phyloP scores from a whole-genome alignment of 2,797 vertebrate genomes.

The Clangula hyemalis region DNA sequence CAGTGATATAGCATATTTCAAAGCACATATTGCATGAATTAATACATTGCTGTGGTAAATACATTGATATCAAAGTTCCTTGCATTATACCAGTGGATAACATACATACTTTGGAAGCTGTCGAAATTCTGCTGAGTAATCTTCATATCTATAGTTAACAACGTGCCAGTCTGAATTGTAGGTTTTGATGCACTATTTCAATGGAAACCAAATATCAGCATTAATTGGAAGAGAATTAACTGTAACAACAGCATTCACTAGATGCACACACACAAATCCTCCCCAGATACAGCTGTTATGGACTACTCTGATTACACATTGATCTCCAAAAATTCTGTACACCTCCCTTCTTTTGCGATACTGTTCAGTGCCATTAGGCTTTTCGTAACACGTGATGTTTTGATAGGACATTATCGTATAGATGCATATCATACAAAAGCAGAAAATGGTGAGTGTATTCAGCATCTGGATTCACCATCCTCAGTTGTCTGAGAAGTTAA shows the following conservation, averaged over 20 bases:
- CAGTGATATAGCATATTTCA: neutral
- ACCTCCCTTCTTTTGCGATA: neutral
- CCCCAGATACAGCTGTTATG: neutral
- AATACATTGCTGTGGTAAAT: neutral
- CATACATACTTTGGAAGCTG: constrained; percentile 92
- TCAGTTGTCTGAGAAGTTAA: neutral
- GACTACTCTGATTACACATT: neutral
- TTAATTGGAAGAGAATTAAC: neutral
- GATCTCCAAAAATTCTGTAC: neutral
- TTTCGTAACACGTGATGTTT: neutral
- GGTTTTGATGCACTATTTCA: constrained; percentile 93
- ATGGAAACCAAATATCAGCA: neutral
- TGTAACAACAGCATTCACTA: neutral
- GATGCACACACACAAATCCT: neutral
- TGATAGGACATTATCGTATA: neutral
- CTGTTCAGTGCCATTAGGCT: neutral
- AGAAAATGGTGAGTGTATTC: neutral
- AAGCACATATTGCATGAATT: neutral
- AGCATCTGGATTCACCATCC: neutral
- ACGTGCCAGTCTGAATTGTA: constrained; percentile 98
- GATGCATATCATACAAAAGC: neutral
- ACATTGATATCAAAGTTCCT: neutral
- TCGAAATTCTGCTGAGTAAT: constrained; percentile 97
- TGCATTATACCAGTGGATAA: neutral
- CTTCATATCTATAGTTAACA: constrained; percentile 95